Percentiles rank a stretch among this genome's conserved stretches.
These are phyloP conservation scores for Lepus townsendii DNA, from an alignment of 2,797 vertebrate species.

Conservation along the genomic window DNA sequence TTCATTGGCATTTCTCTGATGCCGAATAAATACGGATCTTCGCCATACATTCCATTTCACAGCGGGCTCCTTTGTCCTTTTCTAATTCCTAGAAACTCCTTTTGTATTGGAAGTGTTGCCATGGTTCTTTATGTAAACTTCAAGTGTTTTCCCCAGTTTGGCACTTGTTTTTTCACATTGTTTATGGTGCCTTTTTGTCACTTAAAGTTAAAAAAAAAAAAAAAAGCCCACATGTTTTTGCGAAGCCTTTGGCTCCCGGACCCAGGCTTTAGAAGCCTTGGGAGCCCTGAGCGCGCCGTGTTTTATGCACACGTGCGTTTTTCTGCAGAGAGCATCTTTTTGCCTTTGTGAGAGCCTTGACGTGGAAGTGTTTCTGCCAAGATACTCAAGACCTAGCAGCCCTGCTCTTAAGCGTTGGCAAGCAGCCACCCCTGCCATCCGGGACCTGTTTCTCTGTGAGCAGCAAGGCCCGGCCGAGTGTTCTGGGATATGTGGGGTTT, in stretches of 20 bases:
- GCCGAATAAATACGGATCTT: neutral
- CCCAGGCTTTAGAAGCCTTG: too few species aligned
- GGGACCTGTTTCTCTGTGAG: neutral
- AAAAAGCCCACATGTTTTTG: neutral
- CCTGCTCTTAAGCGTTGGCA: neutral
- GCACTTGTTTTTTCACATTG: neutral
- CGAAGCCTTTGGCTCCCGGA: neutral
- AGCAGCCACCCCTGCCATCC: rapidly evolving
- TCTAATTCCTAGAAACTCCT: neutral
- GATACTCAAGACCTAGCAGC: neutral
- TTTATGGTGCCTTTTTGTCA: neutral
- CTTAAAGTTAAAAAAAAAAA: neutral
- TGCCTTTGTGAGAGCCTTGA: neutral
- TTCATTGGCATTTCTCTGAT: neutral
- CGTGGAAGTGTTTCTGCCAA: neutral
- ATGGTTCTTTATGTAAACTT: neutral
- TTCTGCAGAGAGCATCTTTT: neutral
- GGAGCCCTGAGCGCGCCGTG: too few species aligned
- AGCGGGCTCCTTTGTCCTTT: neutral
- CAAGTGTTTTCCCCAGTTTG: neutral
- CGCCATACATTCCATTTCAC: neutral
- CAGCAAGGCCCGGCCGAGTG: neutral
- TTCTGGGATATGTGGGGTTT: neutral
- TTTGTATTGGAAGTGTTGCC: neutral
- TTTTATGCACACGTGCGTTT: neutral